phyloP scores from a whole-genome alignment of 2,113 vertebrate genomes.

The Oncorhynchus clarkii region DNA sequence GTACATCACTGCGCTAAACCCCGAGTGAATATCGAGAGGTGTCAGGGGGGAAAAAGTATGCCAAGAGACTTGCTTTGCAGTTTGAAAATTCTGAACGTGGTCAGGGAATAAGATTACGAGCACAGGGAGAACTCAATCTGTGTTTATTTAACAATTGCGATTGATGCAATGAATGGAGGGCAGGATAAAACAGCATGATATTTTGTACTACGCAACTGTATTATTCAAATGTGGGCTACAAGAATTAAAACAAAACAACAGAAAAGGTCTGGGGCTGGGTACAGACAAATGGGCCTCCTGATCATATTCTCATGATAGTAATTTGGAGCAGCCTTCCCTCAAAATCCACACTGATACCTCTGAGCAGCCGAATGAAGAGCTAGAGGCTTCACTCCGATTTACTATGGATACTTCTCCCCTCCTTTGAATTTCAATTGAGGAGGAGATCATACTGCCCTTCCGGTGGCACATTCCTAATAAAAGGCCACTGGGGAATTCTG shows the following conservation, averaged over 20 bases:
- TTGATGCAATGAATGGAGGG: too few species aligned
- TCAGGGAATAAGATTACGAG: too few species aligned
- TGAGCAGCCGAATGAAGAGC: background rate
- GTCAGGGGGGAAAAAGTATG: too few species aligned
- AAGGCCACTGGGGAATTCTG: slow-evolving; percentile 20
- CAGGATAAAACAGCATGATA: too few species aligned
- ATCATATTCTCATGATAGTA: background rate
- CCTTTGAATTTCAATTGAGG: slow-evolving; percentile 46
- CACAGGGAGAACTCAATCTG: too few species aligned
- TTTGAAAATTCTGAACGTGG: too few species aligned
- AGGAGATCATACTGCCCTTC: slow-evolving; percentile 44
- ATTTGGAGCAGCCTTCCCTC: background rate
- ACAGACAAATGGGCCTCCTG: background rate
- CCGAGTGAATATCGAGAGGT: too few species aligned
- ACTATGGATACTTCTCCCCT: slow-evolving; percentile 36
- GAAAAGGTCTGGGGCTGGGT: background rate
- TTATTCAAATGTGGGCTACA: too few species aligned
- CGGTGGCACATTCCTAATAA: slow-evolving; percentile 46
- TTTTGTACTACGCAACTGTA: too few species aligned
- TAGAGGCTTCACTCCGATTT: slow-evolving; percentile 20
- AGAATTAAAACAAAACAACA: too few species aligned
- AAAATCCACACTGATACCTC: background rate
- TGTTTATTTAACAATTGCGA: too few species aligned
- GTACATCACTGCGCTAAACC: background rate
- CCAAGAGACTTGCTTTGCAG: too few species aligned